Percentiles rank a stretch among this genome's conserved stretches.
These are phyloP conservation scores for Aphyosemion australe DNA, from an alignment of 2,113 vertebrate species.

Conservation along the genomic window DNA sequence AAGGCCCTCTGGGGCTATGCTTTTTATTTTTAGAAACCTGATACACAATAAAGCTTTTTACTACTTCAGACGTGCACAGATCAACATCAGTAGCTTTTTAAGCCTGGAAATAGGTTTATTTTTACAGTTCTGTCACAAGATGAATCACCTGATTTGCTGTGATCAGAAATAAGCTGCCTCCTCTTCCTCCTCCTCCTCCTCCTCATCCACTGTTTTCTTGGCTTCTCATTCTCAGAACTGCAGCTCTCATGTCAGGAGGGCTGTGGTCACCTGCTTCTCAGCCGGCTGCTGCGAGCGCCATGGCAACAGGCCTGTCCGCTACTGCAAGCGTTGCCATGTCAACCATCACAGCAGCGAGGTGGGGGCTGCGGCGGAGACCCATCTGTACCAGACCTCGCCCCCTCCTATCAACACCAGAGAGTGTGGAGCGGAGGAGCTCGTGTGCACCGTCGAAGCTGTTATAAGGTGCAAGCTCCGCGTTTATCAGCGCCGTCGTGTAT, in stretches of 20 bases:
- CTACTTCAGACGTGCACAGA: slow-evolving; percentile 32
- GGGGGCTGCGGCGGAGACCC: slow-evolving; percentile 89
- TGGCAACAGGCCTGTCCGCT: slow-evolving; percentile 96
- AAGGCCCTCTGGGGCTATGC: slow-evolving; percentile 53
- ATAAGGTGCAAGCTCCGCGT: slow-evolving; percentile 84
- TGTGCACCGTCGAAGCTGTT: slow-evolving; percentile 96
- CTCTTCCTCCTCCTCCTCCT: slow-evolving; percentile 14
- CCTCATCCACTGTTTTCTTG: slow-evolving; percentile 18
- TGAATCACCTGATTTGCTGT: slow-evolving; percentile 21
- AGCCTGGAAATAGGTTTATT: slow-evolving; percentile 33
- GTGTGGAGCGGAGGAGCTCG: slow-evolving; percentile 96
- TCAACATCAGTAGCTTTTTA: slow-evolving; percentile 17
- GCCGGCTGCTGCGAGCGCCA: slow-evolving; percentile 97
- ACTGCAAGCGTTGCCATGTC: slow-evolving; percentile 97
- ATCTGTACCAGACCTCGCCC: slow-evolving; percentile 97
- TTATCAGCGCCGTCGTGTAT: neutral
- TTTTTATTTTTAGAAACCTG: slow-evolving; percentile 78
- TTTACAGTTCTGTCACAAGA: slow-evolving; percentile 35
- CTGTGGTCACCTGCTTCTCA: slow-evolving; percentile 98
- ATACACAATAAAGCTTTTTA: slow-evolving; percentile 51
- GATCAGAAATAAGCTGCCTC: slow-evolving; percentile 34
- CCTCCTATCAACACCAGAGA: slow-evolving; percentile 98
- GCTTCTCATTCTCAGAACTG: slow-evolving; percentile 84
- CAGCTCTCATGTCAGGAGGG: slow-evolving; percentile 96
- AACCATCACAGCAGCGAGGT: slow-evolving; percentile 97